A percentile compares a stretch with the other conserved stretches of the same genome.
These are phyloP conservation scores for Pampusana beccarii DNA, from an alignment of 2,113 vertebrate genomes.

Conservation along the genomic window DNA sequence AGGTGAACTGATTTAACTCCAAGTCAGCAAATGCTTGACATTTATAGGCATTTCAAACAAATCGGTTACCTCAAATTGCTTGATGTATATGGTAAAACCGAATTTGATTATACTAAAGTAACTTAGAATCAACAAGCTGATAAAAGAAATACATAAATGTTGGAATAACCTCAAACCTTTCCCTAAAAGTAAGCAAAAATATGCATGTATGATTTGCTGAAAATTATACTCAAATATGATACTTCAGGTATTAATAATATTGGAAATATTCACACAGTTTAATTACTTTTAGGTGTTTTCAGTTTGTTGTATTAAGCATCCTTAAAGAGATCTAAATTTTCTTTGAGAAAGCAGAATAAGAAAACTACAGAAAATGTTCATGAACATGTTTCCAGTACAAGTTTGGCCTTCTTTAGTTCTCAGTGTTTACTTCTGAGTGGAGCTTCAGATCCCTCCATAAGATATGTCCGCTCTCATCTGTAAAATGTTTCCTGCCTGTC, in stretches of 20 bases:
- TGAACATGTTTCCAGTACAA: not conserved
- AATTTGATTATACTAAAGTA: not conserved
- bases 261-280: not conserved
- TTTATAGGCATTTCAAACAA: not conserved
- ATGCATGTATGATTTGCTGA: not conserved
- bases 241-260: not conserved
- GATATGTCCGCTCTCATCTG: not conserved
- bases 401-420: not conserved
- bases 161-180: not conserved
- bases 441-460: not conserved
- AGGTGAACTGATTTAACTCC: not conserved
- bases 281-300: not conserved
- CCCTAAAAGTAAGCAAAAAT: not conserved
- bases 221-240: not conserved
- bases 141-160: not conserved
- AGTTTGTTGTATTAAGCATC: not conserved
- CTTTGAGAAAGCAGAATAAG: not conserved
- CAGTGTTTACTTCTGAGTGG: not conserved
- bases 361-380: not conserved
- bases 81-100: not conserved
- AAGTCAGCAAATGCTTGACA: not conserved
- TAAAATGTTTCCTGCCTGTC: not conserved
- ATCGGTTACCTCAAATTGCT: not conserved
- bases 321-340: not conserved
- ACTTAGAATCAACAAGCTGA: not conserved